Base-by-base conservation (phyloP, 2,888 invertebrate species). In the Rhagophthalmus giganteus region DNA sequence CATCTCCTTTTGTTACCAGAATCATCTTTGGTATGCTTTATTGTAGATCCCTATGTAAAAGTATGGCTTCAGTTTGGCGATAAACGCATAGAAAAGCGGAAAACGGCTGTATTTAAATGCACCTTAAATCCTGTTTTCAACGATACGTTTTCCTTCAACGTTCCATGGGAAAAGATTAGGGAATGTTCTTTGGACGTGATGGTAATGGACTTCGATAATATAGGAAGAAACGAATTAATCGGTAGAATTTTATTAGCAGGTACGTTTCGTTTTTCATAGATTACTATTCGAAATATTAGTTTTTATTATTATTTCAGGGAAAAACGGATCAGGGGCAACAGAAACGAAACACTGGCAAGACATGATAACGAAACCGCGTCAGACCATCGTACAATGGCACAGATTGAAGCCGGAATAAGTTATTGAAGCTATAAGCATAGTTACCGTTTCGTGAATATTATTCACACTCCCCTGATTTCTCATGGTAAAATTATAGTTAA, bases 261-360 rank as follows among this genome's bases (percentile, higher is more conserved):
- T 87, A 73, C 79, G 78, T n/a, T n/a, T 61, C 34, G 11, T 7
- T 20, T 26, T n/a, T 9, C 11, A 28, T n/a, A 4, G 24, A 13
- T 7, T 4, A n/a, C n/a, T n/a, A n/a, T n/a, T n/a, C n/a, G n/a
- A n/a, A n/a, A n/a, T n/a, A n/a, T n/a, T n/a, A n/a, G n/a, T 30
- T 33, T 32, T 5, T 40, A 14, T n/a, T 10, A 25, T 26, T 14
- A 39, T 79, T 83, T n/a, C 78, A 92, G 93, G 92, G 47, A 93
- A 93, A 76, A 93, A 91, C 69, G 92, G 92, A 7, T 94, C 94
- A 41, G 96, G 96, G 1, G 94, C 95, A 10, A 87, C 92, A 45
- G 96, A 96, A 77, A 94, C 94, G 25, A 94, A 95, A 73, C 96
- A 96, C 75, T 96, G 96, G 96, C 94, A 94, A 70, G 96, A 96